These are phyloP conservation scores for Takifugu ocellatus DNA, from an alignment of 2,797 vertebrate genomes.

Conservation along the genomic window DNA sequence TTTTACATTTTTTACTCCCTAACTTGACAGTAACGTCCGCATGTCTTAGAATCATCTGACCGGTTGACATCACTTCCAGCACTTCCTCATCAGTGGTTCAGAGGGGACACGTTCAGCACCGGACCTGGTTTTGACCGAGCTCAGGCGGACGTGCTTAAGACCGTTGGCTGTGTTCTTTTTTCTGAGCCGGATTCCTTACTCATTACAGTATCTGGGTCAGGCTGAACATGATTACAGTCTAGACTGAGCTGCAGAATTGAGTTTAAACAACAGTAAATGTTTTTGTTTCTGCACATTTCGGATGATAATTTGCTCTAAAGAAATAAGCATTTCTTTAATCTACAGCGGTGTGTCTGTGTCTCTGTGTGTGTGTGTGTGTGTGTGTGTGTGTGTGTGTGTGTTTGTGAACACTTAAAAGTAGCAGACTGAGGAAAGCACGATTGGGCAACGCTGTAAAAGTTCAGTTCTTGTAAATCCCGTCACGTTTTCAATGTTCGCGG, in stretches of 20 bases:
- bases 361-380: background rate
- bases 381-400: background rate
- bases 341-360: background rate
- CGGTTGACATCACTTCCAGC: too few species aligned
- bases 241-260: slow-evolving; percentile 21
- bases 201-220: slow-evolving; percentile 57
- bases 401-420: background rate
- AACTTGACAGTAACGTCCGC: too few species aligned
- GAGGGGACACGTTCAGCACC: slow-evolving; percentile 14
- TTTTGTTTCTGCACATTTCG: background rate
- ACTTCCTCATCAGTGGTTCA: too few species aligned
- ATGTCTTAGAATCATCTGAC: too few species aligned
- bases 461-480: too few species aligned
- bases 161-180: background rate
- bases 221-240: slow-evolving; percentile 17
- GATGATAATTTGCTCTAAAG: background rate
- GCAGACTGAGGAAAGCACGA: background rate
- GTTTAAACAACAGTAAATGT: slow-evolving; percentile 16
- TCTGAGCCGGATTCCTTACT: slow-evolving; percentile 49
- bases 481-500: too few species aligned
- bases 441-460: background rate
- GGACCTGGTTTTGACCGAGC: slow-evolving; percentile 37
- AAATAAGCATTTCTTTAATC: slow-evolving; percentile 8
- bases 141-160: slow-evolving; percentile 1
- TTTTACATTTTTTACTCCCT: too few species aligned